Evolutionary conservation across 2,113 vertebrate species (phyloP), one percentile per base, ranked within the genome.

Genomic region (Hiodon tergisus): DNA sequence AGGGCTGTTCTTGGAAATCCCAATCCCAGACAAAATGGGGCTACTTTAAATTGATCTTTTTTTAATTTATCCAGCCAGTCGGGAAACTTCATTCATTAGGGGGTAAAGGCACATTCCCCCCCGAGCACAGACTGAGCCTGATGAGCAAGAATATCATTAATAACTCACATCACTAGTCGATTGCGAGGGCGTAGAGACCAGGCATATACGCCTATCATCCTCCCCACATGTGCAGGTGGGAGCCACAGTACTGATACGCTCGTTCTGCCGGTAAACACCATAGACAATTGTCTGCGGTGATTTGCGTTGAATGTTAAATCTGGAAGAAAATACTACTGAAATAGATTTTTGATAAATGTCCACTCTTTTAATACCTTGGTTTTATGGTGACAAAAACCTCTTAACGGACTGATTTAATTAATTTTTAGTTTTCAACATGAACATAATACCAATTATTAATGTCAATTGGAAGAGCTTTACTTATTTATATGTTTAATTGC

Each of bases 11-110:
- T 52, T 54, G 51, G 54, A 72, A 72, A 65, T 51, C 68, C 11
- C 14, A 76, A 50, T 63, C 68, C 59, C 52, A 14, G 7, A n/a
- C 52, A 10, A 57, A 77, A 77, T 52, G 13, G 6, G 9, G 17
- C 14, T 16, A 46, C 53, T 60, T 47, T 17, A 31, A 3, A 52
- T 48, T 63, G 51, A 6, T 4, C 3, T 8, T 63, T 57, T 57
- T 7, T 57, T 53, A 53, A 4, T n/a, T 69, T 65, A 65, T 31
- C 62, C 17, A 65, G 62, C 31, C 62, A 65, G 31, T 65, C 4
- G 47, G 6, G 17, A 14, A 65, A 52, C 6, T 51, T 14, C 54
- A 57, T 10, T 10, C 10, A 57, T 10, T 11, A 69, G 67, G n/a
- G 16, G 50, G 50, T 53, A 69, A 69, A 69, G 14, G 16, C n/a